Evolutionary conservation across 35 echinoderm and acorn worm species (phyloP).

Genomic region (Heliocidaris tuberculata): DNA sequence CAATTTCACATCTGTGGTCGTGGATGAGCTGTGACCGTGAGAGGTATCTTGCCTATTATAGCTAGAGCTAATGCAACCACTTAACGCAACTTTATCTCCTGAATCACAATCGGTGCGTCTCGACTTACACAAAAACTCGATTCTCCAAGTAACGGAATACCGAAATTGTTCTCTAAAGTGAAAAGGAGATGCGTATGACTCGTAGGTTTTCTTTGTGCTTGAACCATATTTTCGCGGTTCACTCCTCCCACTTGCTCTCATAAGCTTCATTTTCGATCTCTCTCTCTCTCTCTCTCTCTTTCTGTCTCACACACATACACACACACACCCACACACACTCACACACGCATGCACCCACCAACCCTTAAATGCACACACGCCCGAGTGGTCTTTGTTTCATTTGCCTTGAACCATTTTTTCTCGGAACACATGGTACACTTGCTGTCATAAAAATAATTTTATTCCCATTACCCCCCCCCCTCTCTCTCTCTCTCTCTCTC

Average conservation of each 20-base stretch:
- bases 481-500: too few relatives aligned
- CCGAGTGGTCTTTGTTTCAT: too few relatives aligned
- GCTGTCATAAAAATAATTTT: too few relatives aligned
- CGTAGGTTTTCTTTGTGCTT: not conserved
- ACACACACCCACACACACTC: not conserved
- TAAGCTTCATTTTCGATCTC: not conserved
- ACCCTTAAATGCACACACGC: too few relatives aligned
- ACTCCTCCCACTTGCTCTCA: not conserved
- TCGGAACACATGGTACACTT: too few relatives aligned
- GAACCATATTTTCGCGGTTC: not conserved
- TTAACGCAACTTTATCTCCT: not conserved
- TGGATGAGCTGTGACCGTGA: not conserved
- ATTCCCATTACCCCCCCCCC: too few relatives aligned
- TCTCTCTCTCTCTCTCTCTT: not conserved
- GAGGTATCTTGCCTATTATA: not conserved
- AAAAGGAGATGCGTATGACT: not conserved
- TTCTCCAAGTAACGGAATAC: not conserved
- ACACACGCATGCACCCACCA: too few relatives aligned
- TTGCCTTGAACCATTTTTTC: too few relatives aligned
- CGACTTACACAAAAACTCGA: not conserved
- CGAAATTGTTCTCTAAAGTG: not conserved
- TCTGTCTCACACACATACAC: not conserved
- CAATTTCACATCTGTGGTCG: not conserved
- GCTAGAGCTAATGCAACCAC: not conserved
- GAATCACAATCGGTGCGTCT: not conserved